phyloP scores from a whole-genome alignment of 1,140 invertebrate species.

The Scaptomyza montana region DNA sequence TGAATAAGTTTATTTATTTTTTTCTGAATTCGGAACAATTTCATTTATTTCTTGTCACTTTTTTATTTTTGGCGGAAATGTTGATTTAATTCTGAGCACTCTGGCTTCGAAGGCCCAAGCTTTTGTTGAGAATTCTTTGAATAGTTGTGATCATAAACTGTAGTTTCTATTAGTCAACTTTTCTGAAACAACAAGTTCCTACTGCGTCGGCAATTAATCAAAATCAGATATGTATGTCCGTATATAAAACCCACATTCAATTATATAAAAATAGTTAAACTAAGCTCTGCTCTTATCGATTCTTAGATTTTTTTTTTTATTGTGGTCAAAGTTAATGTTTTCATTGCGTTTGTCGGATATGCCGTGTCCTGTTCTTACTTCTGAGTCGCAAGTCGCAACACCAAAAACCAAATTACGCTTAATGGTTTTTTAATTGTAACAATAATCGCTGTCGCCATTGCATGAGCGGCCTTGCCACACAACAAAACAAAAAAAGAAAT shows the following conservation, averaged over 20 bases:
- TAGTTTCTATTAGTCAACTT: too few relatives aligned
- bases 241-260: slow-evolving; percentile 3
- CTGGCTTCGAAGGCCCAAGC: too few relatives aligned
- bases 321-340: slow-evolving; percentile 66
- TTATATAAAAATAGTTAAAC: slow-evolving; percentile 8
- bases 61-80: too few relatives aligned
- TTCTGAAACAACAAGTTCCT: too few relatives aligned
- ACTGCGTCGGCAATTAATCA: slow-evolving; percentile 6
- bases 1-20: too few relatives aligned
- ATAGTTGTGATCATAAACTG: too few relatives aligned
- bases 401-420: slow-evolving; percentile 68
- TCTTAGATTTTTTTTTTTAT: slow-evolving; percentile 2
- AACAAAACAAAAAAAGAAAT: slow-evolving; percentile 7
- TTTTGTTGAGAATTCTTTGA: too few relatives aligned
- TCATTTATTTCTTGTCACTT: too few relatives aligned
- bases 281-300: slow-evolving; percentile 48
- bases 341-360: slow-evolving; percentile 75
- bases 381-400: not conserved
- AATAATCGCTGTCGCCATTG: slow-evolving; percentile 81
- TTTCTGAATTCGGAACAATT: too few relatives aligned
- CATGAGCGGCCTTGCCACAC: slow-evolving; percentile 31
- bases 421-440: slow-evolving; percentile 84
- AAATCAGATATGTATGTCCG: not conserved
- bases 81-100: too few relatives aligned
- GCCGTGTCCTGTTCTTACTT: slow-evolving; percentile 41